Base-by-base conservation (phyloP, 2,113 vertebrate species). In the Siphamia tubifer region DNA sequence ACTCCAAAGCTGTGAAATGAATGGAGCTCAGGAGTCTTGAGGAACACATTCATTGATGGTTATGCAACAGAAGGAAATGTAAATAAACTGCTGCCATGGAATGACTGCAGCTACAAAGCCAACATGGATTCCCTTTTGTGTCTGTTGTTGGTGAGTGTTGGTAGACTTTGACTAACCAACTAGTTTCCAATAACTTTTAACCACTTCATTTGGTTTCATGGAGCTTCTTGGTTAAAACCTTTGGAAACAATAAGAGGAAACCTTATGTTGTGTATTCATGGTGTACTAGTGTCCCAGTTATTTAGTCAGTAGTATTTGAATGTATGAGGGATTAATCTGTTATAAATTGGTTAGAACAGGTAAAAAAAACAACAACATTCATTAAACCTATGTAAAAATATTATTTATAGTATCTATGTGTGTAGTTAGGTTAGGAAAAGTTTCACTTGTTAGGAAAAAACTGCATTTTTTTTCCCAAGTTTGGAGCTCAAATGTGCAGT, bases 91-190 rank as follows among this genome's bases (percentile, higher is more conserved):
- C 53, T 44, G 72, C 65, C 49, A 60, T 61, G 11, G 48, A 48
- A 51, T 36, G 53, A 67, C 23, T 35, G 51, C 68, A 80, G 64
- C 67, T 72, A 72, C 63, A 68, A 61, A 69, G 53, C 62, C 81
- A 72, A 72, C 67, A 83, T 78, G 70, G 39, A 39, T 7, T 52
- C 62, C 11, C 25, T 35, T 25, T 23, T 38, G 27, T 62, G 38
- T 9, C 20, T 34, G 20, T 9, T 68, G 32, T n/a, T 36, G 44
- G 54, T 16, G 27, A 42, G 10, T 35, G 28, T n/a, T 49, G 6
- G 15, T 11, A 44, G 8, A 47, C 42, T 56, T n/a, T 17, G 39
- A 16, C 10, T 10, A 21, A 31, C 23, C 49, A 28, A 15, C 11
- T 11, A 5, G 8, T 8, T 31, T 48, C 11, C 23, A 24, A 5